Percentiles rank a stretch among this genome's conserved stretches.
Conservation (phyloP, 2,888 invertebrate species). For the Dyspetes luteomarginatus region DNA sequence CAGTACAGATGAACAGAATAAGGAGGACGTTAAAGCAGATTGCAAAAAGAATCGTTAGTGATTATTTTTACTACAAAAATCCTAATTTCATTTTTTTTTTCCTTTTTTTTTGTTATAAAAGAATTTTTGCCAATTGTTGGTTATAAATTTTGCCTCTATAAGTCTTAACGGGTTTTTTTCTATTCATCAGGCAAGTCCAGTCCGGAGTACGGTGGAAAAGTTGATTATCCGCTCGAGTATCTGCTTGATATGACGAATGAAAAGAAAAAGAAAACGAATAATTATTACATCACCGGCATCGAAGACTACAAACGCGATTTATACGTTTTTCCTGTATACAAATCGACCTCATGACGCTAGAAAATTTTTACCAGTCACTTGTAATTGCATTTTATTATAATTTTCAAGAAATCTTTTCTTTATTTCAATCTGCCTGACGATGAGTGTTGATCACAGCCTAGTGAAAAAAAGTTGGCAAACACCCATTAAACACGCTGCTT, state of each 20-base stretch:
- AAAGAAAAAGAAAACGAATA: slow-evolving; percentile 60
- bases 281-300: slow-evolving; percentile 73
- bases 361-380: slow-evolving; percentile 24
- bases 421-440: slow-evolving; percentile 16
- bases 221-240: slow-evolving; percentile 71
- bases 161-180: background rate
- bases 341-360: slow-evolving; percentile 56
- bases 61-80: background rate
- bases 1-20: background rate
- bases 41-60: slow-evolving; percentile 33
- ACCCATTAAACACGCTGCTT: slow-evolving; percentile 3
- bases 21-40: slow-evolving; percentile 7
- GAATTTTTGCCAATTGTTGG: background rate
- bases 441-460: slow-evolving; percentile 18
- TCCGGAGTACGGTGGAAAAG: slow-evolving; percentile 40
- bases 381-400: slow-evolving; percentile 35
- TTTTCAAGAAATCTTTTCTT: background rate
- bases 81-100: slow-evolving; percentile 12
- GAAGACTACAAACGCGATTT: slow-evolving; percentile 72
- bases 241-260: slow-evolving; percentile 64
- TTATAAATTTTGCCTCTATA: background rate
- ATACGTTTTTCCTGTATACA: slow-evolving; percentile 69
- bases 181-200: slow-evolving; percentile 55
- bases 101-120: background rate
- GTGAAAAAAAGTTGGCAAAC: background rate